Percentiles rank a stretch among this genome's conserved stretches.
Conservation (phyloP, 23 tunicate genomes). For the Halocynthia roretzi region DNA sequence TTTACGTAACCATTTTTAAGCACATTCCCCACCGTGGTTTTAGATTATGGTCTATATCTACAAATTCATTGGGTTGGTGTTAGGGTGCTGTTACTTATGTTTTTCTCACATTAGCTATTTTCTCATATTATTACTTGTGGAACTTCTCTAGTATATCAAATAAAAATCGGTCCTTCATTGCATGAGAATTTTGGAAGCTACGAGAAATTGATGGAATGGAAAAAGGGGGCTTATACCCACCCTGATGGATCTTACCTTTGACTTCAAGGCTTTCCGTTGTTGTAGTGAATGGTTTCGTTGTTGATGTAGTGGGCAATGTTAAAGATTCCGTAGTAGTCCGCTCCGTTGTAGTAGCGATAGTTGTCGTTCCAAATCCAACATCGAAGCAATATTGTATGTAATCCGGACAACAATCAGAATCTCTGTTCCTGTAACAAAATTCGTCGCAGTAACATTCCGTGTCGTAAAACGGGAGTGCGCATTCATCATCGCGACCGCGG, state of each 20-base stretch:
- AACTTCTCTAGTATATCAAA: too few relatives aligned
- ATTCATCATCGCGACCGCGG: constrained; percentile 28
- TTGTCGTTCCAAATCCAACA: background rate
- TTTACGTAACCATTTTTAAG: too few relatives aligned
- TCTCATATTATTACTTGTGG: too few relatives aligned
- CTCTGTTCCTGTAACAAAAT: constrained; percentile 21
- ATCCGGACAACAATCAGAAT: constrained; percentile 39
- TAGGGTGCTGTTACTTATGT: too few relatives aligned
- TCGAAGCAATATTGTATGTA: constrained; percentile 4
- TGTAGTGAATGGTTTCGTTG: background rate
- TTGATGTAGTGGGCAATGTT: background rate
- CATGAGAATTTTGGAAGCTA: too few relatives aligned
- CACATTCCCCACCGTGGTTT: too few relatives aligned
- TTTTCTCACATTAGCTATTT: too few relatives aligned
- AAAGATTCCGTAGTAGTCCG: background rate
- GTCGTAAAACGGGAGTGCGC: constrained; percentile 19
- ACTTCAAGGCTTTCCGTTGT: background rate
- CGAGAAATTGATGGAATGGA: too few relatives aligned
- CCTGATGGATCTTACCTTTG: background rate
- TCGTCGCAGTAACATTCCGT: constrained; percentile 39
- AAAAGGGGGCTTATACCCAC: too few relatives aligned
- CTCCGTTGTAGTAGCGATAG: background rate
- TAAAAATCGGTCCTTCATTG: too few relatives aligned
- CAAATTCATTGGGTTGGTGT: too few relatives aligned
- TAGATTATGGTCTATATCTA: too few relatives aligned